Base-by-base conservation (phyloP, 2,888 invertebrate genomes). In the Cataglyphis cursor region DNA sequence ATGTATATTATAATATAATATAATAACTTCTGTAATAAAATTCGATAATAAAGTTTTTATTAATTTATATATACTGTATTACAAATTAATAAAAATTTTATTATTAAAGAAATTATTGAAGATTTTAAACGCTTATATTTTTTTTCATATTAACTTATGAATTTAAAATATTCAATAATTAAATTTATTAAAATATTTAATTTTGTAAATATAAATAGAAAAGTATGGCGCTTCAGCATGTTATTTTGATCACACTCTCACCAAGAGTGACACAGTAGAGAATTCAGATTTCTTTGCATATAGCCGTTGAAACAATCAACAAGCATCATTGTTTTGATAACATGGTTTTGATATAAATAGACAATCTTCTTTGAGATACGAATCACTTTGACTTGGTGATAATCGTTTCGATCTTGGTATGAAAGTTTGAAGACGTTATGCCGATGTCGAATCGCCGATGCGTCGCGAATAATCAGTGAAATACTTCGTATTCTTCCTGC, bases 401-500 rank as follows among this genome's bases (percentile, higher is more conserved):
- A 51, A n/a, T 51, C 8, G 48, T 51, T 8, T n/a, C 48, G 48
- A 51, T 2, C 48, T 51, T 51, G 76, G 51, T 54, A 48, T 51
- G 86, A 74, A 24, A 24, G 24, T 82, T 76, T 76, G 80, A 59
- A 72, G 81, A 38, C 24, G 48, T 41, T 41, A 31, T 54, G 59
- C 10, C 64, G 54, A 24, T 64, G 64, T 65, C 31, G 44, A 68
- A 68, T 82, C 75, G 73, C 75, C 86, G 88, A 70, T 81, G 84
- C 64, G 80, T 65, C 78, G 64, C 80, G 89, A 87, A 87, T 90
- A 90, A 90, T 90, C 90, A 90, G 85, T 86, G 86, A 90, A 87
- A 89, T 87, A 83, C 84, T 85, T 88, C 81, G 90, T 90, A 90
- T 90, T 90, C 90, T 90, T 90, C 90, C 86, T 88, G 88, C 90